Percentiles rank a stretch among this genome's conserved stretches.
phyloP scores from a whole-genome alignment of 2,113 vertebrate species.

The Galemys pyrenaicus region DNA sequence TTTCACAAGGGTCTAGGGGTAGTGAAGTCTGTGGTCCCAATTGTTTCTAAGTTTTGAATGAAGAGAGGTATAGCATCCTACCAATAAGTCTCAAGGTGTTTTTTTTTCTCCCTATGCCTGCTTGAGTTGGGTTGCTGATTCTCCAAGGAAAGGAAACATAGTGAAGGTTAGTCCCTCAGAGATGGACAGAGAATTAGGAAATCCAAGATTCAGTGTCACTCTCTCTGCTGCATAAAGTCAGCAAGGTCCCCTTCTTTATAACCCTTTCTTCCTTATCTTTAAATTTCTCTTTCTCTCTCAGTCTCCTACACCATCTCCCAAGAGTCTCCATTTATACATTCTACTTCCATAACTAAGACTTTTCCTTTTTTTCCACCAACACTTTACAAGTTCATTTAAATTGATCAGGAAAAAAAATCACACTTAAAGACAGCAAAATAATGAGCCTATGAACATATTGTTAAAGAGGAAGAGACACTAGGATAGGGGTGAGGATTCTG shows the following conservation, averaged over 20 bases:
- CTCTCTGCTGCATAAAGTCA: background rate
- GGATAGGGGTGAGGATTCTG: background rate
- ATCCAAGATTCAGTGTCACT: background rate
- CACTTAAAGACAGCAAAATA: background rate
- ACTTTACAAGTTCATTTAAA: background rate
- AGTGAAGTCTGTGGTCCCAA: background rate
- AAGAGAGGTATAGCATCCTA: background rate
- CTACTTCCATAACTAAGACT: background rate
- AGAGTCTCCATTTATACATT: background rate
- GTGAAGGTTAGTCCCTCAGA: background rate
- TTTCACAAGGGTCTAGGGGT: background rate
- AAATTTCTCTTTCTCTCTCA: background rate
- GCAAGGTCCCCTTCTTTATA: background rate
- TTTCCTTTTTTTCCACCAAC: background rate
- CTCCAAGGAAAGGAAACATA: background rate
- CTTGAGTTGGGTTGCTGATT: background rate
- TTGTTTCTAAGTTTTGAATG: background rate
- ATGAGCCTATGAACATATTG: slow-evolving; percentile 50
- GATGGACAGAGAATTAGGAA: background rate
- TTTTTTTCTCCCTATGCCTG: background rate
- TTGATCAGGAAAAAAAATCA: background rate
- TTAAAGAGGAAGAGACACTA: background rate
- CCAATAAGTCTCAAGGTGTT: background rate
- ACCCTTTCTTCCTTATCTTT: background rate
- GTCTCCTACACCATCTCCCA: too few relatives aligned